These are phyloP conservation scores for Chrysemys picta DNA, from an alignment of 2,113 vertebrate genomes.

Conservation along the genomic window DNA sequence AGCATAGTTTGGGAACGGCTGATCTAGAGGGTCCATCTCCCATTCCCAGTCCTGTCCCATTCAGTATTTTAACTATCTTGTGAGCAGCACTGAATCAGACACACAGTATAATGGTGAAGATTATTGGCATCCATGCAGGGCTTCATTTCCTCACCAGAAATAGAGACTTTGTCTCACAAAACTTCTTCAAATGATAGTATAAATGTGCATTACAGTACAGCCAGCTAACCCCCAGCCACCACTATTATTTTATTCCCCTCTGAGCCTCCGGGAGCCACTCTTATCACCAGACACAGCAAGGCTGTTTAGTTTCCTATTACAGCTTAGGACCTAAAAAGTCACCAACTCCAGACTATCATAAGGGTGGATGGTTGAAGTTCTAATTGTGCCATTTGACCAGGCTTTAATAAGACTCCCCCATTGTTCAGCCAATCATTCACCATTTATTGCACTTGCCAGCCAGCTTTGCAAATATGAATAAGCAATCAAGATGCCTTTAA, in stretches of 20 bases:
- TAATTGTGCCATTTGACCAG: constrained; percentile 30
- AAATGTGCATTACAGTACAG: constrained; percentile 23
- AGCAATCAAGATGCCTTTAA: constrained; percentile 40
- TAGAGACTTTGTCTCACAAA: neutral
- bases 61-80: neutral
- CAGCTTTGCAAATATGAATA: constrained; percentile 52
- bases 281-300: constrained; percentile 52
- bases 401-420: constrained; percentile 32
- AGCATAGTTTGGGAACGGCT: neutral
- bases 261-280: constrained; percentile 17
- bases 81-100: neutral
- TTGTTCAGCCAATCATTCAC: constrained; percentile 44
- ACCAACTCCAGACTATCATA: constrained; percentile 24
- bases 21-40: neutral
- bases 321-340: constrained; percentile 56
- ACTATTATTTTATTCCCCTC: constrained; percentile 33
- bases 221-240: constrained; percentile 34
- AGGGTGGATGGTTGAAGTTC: constrained; percentile 18
- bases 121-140: neutral
- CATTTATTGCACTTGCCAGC: constrained; percentile 2
- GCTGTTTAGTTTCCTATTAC: constrained; percentile 9
- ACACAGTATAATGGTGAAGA: neutral
- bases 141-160: constrained; percentile 2
- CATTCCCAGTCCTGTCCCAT: neutral
- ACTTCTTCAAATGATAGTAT: constrained; percentile 6